phyloP scores from a whole-genome alignment of 2,113 vertebrate species.

The Numenius arquata region DNA sequence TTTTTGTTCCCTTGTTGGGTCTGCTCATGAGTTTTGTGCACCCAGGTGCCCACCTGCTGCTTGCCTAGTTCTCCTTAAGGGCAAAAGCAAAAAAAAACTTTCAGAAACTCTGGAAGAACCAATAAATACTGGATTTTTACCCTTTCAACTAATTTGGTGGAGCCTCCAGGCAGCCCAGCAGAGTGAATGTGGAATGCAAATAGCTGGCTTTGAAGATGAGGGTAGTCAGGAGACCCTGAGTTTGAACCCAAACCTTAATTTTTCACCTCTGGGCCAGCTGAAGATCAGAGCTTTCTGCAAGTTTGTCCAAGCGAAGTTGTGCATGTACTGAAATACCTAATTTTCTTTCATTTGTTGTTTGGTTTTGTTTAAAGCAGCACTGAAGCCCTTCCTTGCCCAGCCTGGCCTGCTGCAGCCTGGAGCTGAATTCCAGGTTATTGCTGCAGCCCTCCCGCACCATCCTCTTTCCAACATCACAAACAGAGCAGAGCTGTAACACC shows the following conservation, averaged over 20 bases:
- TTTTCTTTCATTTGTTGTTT: neutral
- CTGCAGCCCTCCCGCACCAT: accelerated
- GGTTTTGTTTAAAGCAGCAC: neutral
- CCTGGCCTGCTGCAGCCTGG: neutral
- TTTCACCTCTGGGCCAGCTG: neutral
- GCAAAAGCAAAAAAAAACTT: neutral
- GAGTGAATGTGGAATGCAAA: neutral
- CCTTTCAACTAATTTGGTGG: neutral
- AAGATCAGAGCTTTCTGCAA: neutral
- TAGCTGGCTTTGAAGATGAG: neutral
- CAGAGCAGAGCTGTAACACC: neutral
- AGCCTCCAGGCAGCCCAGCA: neutral
- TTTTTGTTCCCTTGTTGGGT: neutral
- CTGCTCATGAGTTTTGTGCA: neutral
- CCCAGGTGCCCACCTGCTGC: neutral
- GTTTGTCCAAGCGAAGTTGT: neutral
- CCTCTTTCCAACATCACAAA: neutral
- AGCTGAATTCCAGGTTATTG: neutral
- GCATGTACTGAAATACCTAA: neutral
- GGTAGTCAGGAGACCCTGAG: neutral
- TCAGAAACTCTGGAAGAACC: neutral
- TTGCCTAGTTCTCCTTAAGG: neutral
- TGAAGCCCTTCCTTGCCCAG: neutral
- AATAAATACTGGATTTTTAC: neutral
- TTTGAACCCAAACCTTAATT: neutral